A percentile compares a stretch with the other conserved stretches of the same genome.
These are phyloP conservation scores for Ditula angustiorana DNA, from an alignment of 2,888 invertebrate genomes.

Conservation along the genomic window DNA sequence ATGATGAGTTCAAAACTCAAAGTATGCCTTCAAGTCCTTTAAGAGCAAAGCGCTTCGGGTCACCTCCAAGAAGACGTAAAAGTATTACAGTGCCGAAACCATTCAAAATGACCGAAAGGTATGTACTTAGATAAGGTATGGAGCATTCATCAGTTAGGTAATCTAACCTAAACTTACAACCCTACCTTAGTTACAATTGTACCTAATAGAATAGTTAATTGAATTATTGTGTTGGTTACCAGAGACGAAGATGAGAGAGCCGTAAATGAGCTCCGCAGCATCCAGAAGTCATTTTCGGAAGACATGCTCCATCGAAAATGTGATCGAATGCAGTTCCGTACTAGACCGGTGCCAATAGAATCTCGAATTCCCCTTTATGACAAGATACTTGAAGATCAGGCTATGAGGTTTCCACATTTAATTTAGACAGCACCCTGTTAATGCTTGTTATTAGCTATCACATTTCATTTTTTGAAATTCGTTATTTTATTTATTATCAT, in stretches of 20 bases:
- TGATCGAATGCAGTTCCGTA: slow-evolving; percentile 83
- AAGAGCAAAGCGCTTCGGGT: slow-evolving; percentile 64
- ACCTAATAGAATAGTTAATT: neutral
- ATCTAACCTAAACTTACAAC: too few species aligned
- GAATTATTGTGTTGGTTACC: slow-evolving; percentile 14
- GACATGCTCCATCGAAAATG: slow-evolving; percentile 78
- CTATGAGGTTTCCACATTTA: slow-evolving; percentile 84
- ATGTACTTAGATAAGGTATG: too few species aligned
- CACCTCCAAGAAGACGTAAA: slow-evolving; percentile 61
- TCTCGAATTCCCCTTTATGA: slow-evolving; percentile 90
- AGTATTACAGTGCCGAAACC: slow-evolving; percentile 87
- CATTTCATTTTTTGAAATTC: slow-evolving; percentile 26
- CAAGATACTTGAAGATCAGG: slow-evolving; percentile 89
- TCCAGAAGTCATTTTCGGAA: slow-evolving; percentile 78
- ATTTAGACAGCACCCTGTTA: slow-evolving; percentile 50
- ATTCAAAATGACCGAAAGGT: slow-evolving; percentile 90
- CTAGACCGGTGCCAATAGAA: slow-evolving; percentile 88
- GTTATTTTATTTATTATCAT: neutral
- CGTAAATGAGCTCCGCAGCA: slow-evolving; percentile 77
- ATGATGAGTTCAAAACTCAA: slow-evolving; percentile 74
- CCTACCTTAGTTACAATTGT: too few species aligned
- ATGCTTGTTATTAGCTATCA: slow-evolving; percentile 61
- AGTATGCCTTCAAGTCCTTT: slow-evolving; percentile 87
- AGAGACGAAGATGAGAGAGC: slow-evolving; percentile 89
- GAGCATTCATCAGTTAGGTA: too few species aligned